Evolutionary conservation across 2,797 vertebrate species (phyloP).

Genomic region (Gastrophryne carolinensis): DNA sequence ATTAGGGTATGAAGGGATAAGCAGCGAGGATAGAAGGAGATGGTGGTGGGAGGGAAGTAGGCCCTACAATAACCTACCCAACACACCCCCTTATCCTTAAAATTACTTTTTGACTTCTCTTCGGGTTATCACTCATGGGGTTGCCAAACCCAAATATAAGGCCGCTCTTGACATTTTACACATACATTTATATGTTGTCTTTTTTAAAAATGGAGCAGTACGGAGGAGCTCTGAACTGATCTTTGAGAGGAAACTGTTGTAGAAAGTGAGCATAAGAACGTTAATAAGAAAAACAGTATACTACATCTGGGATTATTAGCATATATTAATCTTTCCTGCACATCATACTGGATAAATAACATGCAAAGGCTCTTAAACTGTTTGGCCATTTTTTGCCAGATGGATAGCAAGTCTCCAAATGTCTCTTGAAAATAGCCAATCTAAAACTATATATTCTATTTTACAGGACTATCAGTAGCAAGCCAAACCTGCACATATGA

Average conservation of each 20-base stretch:
- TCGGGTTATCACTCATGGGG: neutral
- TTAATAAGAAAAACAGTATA: too few relatives aligned
- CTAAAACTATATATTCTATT: too few relatives aligned
- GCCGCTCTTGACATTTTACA: slow-evolving; percentile 1
- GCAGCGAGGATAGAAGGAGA: slow-evolving; percentile 9
- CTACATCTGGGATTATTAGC: too few relatives aligned
- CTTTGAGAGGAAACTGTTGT: neutral
- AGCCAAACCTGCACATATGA: too few relatives aligned
- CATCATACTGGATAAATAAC: too few relatives aligned
- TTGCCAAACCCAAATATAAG: slow-evolving; percentile 2
- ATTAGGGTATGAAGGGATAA: slow-evolving; percentile 18
- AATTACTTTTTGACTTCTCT: neutral
- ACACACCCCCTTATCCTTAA: neutral
- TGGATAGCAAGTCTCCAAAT: too few relatives aligned
- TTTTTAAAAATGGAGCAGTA: too few relatives aligned
- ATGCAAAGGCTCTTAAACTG: too few relatives aligned
- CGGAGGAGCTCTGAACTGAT: neutral
- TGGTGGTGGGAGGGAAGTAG: neutral
- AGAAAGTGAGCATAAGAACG: neutral
- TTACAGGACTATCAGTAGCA: too few relatives aligned
- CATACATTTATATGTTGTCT: neutral
- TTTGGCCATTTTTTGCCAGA: too few relatives aligned
- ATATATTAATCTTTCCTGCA: too few relatives aligned
- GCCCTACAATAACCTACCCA: slow-evolving; percentile 17
- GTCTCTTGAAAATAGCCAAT: too few relatives aligned